phyloP scores from a whole-genome alignment of 2,797 vertebrate genomes.

The Chrysocyon brachyurus region DNA sequence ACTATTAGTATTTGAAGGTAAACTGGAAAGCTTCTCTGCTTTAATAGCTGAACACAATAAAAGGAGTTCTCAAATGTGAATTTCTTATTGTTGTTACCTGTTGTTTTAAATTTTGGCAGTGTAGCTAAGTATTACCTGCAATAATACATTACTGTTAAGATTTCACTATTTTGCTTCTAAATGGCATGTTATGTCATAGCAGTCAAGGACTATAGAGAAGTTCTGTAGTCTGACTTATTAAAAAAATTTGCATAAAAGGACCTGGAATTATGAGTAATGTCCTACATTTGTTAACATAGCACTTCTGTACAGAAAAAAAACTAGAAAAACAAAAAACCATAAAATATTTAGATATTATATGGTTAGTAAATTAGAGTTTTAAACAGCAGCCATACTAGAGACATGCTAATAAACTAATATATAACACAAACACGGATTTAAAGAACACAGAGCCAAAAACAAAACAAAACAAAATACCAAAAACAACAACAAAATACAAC shows the following conservation, averaged over 20 bases:
- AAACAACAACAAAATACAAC: not conserved
- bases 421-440: not conserved
- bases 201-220: not conserved
- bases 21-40: not conserved
- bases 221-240: not conserved
- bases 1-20: not conserved
- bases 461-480: not conserved
- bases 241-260: not conserved
- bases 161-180: not conserved
- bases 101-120: not conserved
- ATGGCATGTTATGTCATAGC: not conserved
- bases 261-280: not conserved
- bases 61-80: not conserved
- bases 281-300: not conserved
- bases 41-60: not conserved
- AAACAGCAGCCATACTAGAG: not conserved
- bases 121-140: not conserved
- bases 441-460: not conserved
- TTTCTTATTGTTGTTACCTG: not conserved
- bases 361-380: conserved; percentile 16
- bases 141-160: not conserved
- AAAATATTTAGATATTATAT: not conserved
- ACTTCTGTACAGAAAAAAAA: not conserved
- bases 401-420: not conserved
- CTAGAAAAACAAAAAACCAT: not conserved